phyloP scores from a whole-genome alignment of 2,888 invertebrate species.

The Drosophila helvetica region DNA sequence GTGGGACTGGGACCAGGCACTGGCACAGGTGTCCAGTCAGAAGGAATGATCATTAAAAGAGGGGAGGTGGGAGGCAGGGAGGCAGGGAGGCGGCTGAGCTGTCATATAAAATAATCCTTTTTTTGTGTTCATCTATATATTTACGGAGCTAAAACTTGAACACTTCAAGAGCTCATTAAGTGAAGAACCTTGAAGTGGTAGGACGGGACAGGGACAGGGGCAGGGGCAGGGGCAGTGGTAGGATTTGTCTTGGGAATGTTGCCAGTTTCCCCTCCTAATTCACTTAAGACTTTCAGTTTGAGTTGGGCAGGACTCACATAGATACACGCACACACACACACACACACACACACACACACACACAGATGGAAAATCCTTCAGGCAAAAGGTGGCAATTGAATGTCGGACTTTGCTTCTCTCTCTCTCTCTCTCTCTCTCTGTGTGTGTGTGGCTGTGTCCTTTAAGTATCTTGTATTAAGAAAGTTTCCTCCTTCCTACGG shows the following conservation, averaged over 20 bases:
- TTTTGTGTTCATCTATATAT: conserved; percentile 48
- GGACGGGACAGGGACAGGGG: conserved; percentile 9
- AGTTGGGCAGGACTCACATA: conserved; percentile 31
- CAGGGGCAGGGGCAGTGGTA: background rate
- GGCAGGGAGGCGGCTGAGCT: background rate
- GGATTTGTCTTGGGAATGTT: conserved; percentile 56
- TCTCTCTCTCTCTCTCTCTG: conserved; percentile 11
- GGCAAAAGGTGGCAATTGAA: conserved; percentile 50
- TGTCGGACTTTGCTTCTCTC: conserved; percentile 30
- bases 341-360: conserved; percentile 4
- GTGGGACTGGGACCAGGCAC: background rate
- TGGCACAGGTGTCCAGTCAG: conserved; percentile 46
- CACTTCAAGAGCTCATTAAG: conserved; percentile 69
- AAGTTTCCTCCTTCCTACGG: conserved; percentile 52
- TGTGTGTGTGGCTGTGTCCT: conserved; percentile 56
- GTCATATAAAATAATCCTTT: conserved; percentile 64
- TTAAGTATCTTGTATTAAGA: conserved; percentile 76
- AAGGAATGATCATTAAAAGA: conserved; percentile 58
- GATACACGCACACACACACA: background rate
- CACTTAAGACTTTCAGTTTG: conserved; percentile 75
- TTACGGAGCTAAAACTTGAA: conserved; percentile 55
- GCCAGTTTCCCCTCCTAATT: conserved; percentile 75
- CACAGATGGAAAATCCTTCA: conserved; percentile 31
- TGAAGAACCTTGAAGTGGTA: conserved; percentile 47
- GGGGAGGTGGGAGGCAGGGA: background rate